A percentile compares a stretch with the other conserved stretches of the same genome.
Conservation (phyloP, 2,888 invertebrate genomes). For the Andrena haemorrhoa region DNA sequence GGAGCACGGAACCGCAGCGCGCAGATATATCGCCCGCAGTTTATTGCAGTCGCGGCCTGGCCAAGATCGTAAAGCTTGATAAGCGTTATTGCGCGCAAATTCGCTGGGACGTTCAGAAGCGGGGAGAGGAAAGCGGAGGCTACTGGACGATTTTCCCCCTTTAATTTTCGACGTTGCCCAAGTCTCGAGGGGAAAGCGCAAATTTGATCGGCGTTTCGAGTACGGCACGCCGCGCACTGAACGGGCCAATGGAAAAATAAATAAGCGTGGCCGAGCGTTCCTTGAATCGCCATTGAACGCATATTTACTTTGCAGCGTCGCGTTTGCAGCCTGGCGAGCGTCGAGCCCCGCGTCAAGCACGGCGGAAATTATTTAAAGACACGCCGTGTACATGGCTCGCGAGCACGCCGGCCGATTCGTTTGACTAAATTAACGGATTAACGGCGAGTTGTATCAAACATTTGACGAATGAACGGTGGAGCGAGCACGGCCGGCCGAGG, state of each 20-base stretch:
- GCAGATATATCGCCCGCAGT: slow-evolving; percentile 37
- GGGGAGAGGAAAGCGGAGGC: not conserved
- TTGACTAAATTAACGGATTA: slow-evolving; percentile 46
- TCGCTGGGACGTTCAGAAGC: not conserved
- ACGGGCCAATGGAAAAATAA: slow-evolving; percentile 50
- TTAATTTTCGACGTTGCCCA: not conserved
- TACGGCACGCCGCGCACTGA: slow-evolving; percentile 8
- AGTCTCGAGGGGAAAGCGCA: not conserved
- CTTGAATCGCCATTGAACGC: slow-evolving; percentile 52
- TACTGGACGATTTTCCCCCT: not conserved
- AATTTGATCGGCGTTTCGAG: slow-evolving; percentile 28
- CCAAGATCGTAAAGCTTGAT: slow-evolving; percentile 8
- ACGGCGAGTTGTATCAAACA: not conserved
- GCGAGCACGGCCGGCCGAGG: not conserved
- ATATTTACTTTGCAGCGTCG: slow-evolving; percentile 54
- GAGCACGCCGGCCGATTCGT: slow-evolving; percentile 7
- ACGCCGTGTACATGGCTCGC: not conserved
- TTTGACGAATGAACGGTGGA: not conserved
- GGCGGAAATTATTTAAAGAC: slow-evolving; percentile 30
- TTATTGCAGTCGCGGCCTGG: slow-evolving; percentile 19
- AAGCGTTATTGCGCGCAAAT: slow-evolving; percentile 7
- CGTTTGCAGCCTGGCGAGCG: not conserved
- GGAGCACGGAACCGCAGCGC: slow-evolving; percentile 8
- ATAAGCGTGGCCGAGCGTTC: slow-evolving; percentile 50
- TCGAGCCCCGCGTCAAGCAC: not conserved